phyloP scores from a whole-genome alignment of 2,888 invertebrate species.

The Coelinius sp. region DNA sequence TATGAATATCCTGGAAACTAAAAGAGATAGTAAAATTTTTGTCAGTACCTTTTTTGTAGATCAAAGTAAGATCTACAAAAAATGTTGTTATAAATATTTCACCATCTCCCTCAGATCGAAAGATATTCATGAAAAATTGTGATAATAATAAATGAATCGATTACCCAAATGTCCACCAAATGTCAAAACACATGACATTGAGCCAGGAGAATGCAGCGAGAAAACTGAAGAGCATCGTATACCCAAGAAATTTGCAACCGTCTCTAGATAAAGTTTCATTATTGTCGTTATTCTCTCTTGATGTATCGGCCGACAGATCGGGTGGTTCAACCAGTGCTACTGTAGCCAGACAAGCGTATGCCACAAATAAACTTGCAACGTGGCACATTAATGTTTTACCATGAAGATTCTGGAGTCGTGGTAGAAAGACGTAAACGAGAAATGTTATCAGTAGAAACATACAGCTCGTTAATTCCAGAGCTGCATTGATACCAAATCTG shows the following conservation, averaged over 20 bases:
- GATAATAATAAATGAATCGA: slow-evolving; percentile 61
- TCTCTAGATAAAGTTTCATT: slow-evolving; percentile 64
- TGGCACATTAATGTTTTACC: slow-evolving; percentile 83
- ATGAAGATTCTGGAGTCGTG: slow-evolving; percentile 80
- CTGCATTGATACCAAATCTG: slow-evolving; percentile 56
- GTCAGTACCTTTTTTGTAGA: too few relatives aligned
- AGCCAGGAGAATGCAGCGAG: slow-evolving; percentile 83
- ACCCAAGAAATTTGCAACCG: slow-evolving; percentile 74
- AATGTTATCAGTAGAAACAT: slow-evolving; percentile 78
- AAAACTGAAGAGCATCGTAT: slow-evolving; percentile 78
- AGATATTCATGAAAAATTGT: too few relatives aligned
- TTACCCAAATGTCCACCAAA: slow-evolving; percentile 87
- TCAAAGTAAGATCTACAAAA: too few relatives aligned
- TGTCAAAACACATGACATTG: slow-evolving; percentile 86
- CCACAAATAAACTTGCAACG: slow-evolving; percentile 77
- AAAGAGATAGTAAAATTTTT: too few relatives aligned
- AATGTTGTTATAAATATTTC: too few relatives aligned
- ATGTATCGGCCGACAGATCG: not conserved
- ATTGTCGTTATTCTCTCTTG: slow-evolving; percentile 37
- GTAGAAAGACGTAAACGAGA: slow-evolving; percentile 77
- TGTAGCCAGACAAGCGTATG: slow-evolving; percentile 76
- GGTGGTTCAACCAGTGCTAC: slow-evolving; percentile 58
- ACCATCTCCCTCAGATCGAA: too few relatives aligned
- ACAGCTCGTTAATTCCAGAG: slow-evolving; percentile 74
- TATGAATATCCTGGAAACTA: too few relatives aligned